phyloP scores from a whole-genome alignment of 1,140 invertebrate species.

The Zaprionus inermis region DNA sequence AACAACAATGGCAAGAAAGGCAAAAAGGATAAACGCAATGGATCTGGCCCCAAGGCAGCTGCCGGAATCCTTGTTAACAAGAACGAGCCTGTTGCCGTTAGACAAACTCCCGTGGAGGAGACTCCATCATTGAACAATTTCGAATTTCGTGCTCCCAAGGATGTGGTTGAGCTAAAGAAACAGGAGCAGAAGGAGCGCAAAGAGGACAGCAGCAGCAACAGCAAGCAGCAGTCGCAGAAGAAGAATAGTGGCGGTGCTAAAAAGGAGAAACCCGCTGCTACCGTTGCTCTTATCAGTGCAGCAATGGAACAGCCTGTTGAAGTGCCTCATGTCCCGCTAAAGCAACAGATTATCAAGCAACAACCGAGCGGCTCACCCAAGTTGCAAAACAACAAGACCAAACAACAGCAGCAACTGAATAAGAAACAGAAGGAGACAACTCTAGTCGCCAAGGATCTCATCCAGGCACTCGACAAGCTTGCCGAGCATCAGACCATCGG shows the following conservation, averaged over 20 bases:
- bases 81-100: constrained; percentile 85
- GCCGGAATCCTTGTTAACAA: constrained; percentile 87
- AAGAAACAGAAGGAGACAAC: constrained; percentile 75
- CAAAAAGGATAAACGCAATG: constrained; percentile 85
- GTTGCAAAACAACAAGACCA: constrained; percentile 63
- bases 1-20: constrained; percentile 65
- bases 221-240: constrained; percentile 68
- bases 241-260: constrained; percentile 83
- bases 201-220: constrained; percentile 54
- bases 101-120: constrained; percentile 54
- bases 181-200: constrained; percentile 75
- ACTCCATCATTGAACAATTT: constrained; percentile 88
- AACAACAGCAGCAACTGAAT: constrained; percentile 60
- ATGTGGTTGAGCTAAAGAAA: constrained; percentile 89
- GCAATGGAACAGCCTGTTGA: constrained; percentile 52
- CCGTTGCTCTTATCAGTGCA: constrained; percentile 30
- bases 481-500: constrained; percentile 71
- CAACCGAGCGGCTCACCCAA: constrained; percentile 72
- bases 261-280: constrained; percentile 58
- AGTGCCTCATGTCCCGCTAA: constrained; percentile 66
- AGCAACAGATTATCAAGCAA: constrained; percentile 84
- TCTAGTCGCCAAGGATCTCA: constrained; percentile 67
- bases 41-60: constrained; percentile 33
- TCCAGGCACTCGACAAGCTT: constrained; percentile 68
- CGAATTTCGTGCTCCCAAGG: constrained; percentile 91